Base-by-base conservation (phyloP, 2,113 vertebrate genomes). In the Hiodon tergisus region DNA sequence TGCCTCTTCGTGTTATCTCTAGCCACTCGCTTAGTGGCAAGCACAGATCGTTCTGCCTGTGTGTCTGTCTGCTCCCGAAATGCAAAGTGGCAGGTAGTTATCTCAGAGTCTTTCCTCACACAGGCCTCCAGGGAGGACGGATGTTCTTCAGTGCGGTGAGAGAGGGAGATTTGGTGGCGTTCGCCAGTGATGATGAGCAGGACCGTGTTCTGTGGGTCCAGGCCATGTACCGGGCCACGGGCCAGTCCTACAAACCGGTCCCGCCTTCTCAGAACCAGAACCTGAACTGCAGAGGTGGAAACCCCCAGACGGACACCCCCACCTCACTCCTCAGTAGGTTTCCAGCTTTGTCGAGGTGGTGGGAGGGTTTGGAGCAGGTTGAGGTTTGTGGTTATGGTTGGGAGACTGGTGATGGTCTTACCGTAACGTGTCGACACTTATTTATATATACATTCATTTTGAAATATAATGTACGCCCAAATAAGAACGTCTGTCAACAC, bases 211-310 rank as follows among this genome's bases (percentile, higher is more conserved):
- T 98, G 60, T 99, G 97, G 97, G 93, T 99, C 67, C 97, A 98
- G 89, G 97, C 96, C 74, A 94, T 98, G 93, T 99, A 97, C 78
- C 93, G 96, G 60, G 97, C 97, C 78, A 99, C 97, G 3, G 97
- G 97, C 13, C 97, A 99, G 72, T 97, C 97, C 0, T 95, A 98
- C 80, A 99, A 98, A 77, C 97, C 97, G 0, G 16, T 94, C 72
- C 91, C 94, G 61, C 91, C 92, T 1, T 79, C 83, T 50, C 94
- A 93, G 55, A 91, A 89, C 84, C 95, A 93, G 86, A 95, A 92
- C 85, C 83, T 87, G 8, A 94, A 94, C 87, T 86, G 91, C 82
- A 93, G 91, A 88, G 93, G 90, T 86, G 91, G 89, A 73, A 86
- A 80, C 78, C 75, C 85, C 79, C 87, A 87, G 17, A 72, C 90